Evolutionary conservation across 2,797 vertebrate species (phyloP), one percentile per base, ranked within the genome.

Genomic region (Dendrocincla fuliginosa): DNA sequence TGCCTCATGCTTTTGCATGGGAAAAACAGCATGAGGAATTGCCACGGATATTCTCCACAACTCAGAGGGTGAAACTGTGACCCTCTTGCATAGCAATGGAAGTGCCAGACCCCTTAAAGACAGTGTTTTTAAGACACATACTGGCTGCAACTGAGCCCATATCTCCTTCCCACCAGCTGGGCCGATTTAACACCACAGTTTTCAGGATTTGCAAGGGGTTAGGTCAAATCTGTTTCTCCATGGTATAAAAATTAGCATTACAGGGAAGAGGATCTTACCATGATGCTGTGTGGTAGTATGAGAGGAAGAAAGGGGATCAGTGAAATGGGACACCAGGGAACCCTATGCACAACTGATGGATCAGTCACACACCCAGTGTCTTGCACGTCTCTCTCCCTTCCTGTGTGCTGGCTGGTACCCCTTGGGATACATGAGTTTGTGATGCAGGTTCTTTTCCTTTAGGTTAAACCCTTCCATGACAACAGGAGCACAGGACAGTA

Each of bases 331-430:
- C 15, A 24, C 19, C 13, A 46, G 32, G 28, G 41, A 69, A 33
- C 32, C 33, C n/a, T 28, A 24, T 13, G 13, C 33, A 35, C 46
- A 56, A 11, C 33, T 20, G 28, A n/a, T 17, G 28, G 49, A 44
- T 30, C 17, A 25, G 47, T 39, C 3, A 10, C 28, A 28, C 0
- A 1, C 27, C 17, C 44, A 10, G 27, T 16, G 37, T 20, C 37
- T 41, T 35, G 35, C 33, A 20, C 3, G 5, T 33, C 49, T 25
- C 33, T 46, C 39, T 63, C 7, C 16, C 23, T 10, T 69, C 47
- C 64, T 52, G 15, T 18, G 23, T 52, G 50, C 50, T 77, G 68
- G 22, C 0, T 0, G 10, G 27, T 71, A 28, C 28, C 27, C 50
- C 25, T 88, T 85, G 1, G 3, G 33, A 10, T 35, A 15, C 13